Base-by-base conservation (phyloP, 2,113 vertebrate species). In the Cathartes aura region DNA sequence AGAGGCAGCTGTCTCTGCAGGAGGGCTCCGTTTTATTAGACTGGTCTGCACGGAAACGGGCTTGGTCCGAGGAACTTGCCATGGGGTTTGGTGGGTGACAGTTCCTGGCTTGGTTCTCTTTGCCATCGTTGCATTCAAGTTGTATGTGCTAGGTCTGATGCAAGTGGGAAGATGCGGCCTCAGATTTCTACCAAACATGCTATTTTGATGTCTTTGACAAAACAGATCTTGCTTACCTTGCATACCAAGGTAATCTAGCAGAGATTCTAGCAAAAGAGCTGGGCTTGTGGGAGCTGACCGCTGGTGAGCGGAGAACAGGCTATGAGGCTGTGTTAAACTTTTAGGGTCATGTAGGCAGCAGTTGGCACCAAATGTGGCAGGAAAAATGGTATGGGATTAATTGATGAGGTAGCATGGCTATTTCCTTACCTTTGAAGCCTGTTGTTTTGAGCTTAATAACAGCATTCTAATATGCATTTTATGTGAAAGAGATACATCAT, bases 21-120 rank as follows among this genome's bases (percentile, higher is more conserved):
- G 47, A 84, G 9, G 8, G 21, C 59, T 67, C 1, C 0, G 21
- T 15, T 66, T 45, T 27, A 5, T 30, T 16, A 32, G 11, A 4
- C 38, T 58, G 45, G 15, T 30, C 48, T 55, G 8, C 29, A 16
- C 0, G 5, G 48, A 27, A 56, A 58, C 63, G 27, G 45, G 10
- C 13, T 70, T 36, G 15, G 18, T 42, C 14, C 0, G 1, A 71
- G 45, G 50, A 71, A 17, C 45, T 64, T 48, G n/a, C 50, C 1
- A 0, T 53, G 24, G n/a, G 12, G 5, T 45, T 66, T 32, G 27
- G 5, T 56, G 42, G 24, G 48, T 63, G 50, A 21, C 0, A 2
- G 23, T 32, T 73, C 32, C 36, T 58, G 78, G 40, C 78, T 83
- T 3, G 0, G 19, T 34, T 45, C 53, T 78, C 59, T 48, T 55